Conservation (phyloP, 1,140 invertebrate species). For the Wasmannia auropunctata region DNA sequence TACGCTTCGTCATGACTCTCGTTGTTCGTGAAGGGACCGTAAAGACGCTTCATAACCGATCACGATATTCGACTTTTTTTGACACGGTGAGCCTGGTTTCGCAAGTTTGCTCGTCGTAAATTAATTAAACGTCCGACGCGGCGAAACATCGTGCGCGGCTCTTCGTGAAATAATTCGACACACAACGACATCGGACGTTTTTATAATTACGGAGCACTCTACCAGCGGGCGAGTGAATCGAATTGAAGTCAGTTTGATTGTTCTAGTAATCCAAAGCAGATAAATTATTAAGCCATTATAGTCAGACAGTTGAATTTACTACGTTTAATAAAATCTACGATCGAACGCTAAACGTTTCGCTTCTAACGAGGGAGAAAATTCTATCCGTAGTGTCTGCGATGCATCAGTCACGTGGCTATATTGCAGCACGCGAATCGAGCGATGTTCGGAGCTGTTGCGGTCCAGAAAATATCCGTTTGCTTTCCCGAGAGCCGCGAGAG, state of each 20-base stretch:
- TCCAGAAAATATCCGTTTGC: background rate
- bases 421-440: background rate
- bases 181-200: background rate
- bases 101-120: conserved; percentile 24
- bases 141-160: background rate
- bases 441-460: background rate
- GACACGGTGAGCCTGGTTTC: background rate
- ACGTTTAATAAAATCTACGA: background rate
- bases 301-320: background rate
- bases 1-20: conserved; percentile 43
- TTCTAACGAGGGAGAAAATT: conserved; percentile 48
- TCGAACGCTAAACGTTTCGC: background rate
- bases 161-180: conserved; percentile 1
- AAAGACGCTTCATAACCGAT: conserved; percentile 40
- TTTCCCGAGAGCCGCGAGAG: background rate
- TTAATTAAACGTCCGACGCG: conserved; percentile 26
- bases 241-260: background rate
- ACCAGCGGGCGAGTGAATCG: background rate
- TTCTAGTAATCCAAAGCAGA: background rate
- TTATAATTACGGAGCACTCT: background rate
- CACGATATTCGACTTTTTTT: conserved; percentile 44
- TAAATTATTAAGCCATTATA: background rate
- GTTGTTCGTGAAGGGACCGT: background rate
- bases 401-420: conserved; percentile 43
- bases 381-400: conserved; percentile 23